Evolutionary conservation across 37 sponge, comb jelly and placozoan genomes (phyloP), one percentile per base, ranked within the genome.

Genomic region (Spongilla lacustris): DNA sequence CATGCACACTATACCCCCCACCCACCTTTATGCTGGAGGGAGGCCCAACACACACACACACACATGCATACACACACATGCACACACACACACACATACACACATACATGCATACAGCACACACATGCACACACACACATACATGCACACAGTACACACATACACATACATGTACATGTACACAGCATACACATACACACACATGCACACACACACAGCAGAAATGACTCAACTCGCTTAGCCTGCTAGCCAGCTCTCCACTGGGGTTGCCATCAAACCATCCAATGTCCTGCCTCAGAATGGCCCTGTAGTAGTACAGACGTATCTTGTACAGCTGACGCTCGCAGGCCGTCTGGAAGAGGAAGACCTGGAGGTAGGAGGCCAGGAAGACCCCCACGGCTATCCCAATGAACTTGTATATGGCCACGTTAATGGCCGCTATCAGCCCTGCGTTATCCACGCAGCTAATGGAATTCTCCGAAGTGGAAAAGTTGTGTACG

Each of bases 241-340:
- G 84, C 71, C 94, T 84, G 38, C 83, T 88, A 33, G 86, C 49
- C 6, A 94, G 85, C 68, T 94, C 94, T 79, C 94, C 94, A 27
- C 82, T 84, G 21, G 88, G 41, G 46, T 90, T 90, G 28, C 81
- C 81, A 79, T 98, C 98, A 85, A 96, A 98, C 94, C 92, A 98
- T 0, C 92, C 90, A 69, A 96, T 83, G 50, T 98, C 83, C 88
- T 95, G 96, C 41, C 89, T 76, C 78, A 96, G 77, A 34, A 96
- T 81, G 26, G 96, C 81, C 22, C 73, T 74, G 67, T 84, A 96
- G 58, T 80, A 84, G 13, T 33, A 30, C 70, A 82, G 72, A 19
- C 96, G 70, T n/a, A 96, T 90, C 69, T 90, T 87, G 34, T 87
- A 81, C 67, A 88, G 77, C 81, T 94, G 94, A 25, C 84, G 81